These are phyloP conservation scores for Lasiurus cinereus DNA, from an alignment of 2,113 vertebrate species.

Conservation along the genomic window DNA sequence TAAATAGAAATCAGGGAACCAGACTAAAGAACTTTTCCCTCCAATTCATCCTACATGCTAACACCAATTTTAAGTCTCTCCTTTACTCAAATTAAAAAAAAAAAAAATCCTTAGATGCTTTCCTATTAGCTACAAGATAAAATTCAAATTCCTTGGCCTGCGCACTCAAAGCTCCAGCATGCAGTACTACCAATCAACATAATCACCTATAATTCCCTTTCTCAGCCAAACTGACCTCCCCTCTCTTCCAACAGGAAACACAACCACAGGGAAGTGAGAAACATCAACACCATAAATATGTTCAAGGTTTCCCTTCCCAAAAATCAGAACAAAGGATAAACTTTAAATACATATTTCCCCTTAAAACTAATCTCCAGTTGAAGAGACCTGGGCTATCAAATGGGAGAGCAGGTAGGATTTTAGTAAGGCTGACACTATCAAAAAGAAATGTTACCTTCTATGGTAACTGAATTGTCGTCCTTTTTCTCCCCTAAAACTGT, in stretches of 20 bases:
- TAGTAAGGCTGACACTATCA: not conserved
- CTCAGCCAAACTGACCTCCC: not conserved
- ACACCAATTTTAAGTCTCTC: conserved; percentile 37
- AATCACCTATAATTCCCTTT: not conserved
- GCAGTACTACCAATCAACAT: not conserved
- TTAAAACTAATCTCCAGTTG: conserved; percentile 2
- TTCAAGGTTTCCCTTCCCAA: conserved; percentile 24
- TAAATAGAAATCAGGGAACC: conserved; percentile 23
- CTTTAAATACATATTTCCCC: conserved; percentile 7
- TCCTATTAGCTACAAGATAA: conserved; percentile 41
- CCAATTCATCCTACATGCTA: conserved; percentile 10
- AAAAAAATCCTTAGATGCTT: not conserved
- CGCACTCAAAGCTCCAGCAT: conserved; percentile 5
- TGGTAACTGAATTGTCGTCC: not conserved
- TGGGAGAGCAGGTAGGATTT: not conserved
- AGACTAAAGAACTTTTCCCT: not conserved
- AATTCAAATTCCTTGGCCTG: conserved; percentile 13
- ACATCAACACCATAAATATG: not conserved
- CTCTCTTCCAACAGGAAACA: not conserved
- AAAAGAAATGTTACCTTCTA: conserved; percentile 29
- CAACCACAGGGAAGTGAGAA: not conserved
- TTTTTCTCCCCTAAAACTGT: not conserved
- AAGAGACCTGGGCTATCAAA: not conserved
- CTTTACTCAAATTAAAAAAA: not conserved
- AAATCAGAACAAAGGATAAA: conserved; percentile 40